Base-by-base conservation (phyloP, 2,888 invertebrate genomes). In the Caenorhabditis virilis region DNA sequence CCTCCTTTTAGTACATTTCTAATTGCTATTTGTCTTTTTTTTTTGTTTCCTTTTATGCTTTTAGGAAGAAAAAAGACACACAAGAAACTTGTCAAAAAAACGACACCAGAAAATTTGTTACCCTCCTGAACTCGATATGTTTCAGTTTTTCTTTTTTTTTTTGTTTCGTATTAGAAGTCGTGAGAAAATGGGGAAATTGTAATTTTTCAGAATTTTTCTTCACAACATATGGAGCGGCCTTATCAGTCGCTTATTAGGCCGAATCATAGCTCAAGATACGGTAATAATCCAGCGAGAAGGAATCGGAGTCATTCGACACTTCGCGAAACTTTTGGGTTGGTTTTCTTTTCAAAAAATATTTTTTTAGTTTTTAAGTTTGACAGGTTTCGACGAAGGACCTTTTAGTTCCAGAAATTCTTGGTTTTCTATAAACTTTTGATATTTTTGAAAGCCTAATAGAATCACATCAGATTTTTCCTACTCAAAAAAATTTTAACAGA, bases 261-360 rank as follows among this genome's bases (percentile, higher is more conserved):
- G 18, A 35, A 53, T 30, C 49, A 54, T 30, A 43, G 49, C 18
- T 46, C 53, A n/a, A 49, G 26, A 5, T 27, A 27, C 43, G 27
- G 27, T 23, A 26, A 45, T 25, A 16, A 15, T 7, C n/a, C 13
- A 18, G 6, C 26, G 43, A 25, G n/a, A 27, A 9, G 36, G 15
- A 36, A 13, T 42, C 11, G 50, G n/a, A 51, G 41, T 13, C 38
- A 45, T 15, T 64, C 64, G 9, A 51, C 58, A 23, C 39, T 64
- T 18, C 30, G 64, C n/a, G 64, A 64, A 58, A 64, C 64, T 18
- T 64, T 64, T 50, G 64, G 62, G 59, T 59, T 1, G 38, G n/a
- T n/a, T n/a, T n/a, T n/a, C n/a, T n/a, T n/a, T n/a, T n/a, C n/a
- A n/a, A n/a, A n/a, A n/a, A n/a, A n/a, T n/a, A n/a, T n/a, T n/a